phyloP scores from a whole-genome alignment of 2,888 invertebrate species.

The Stenichneumon culpator region DNA sequence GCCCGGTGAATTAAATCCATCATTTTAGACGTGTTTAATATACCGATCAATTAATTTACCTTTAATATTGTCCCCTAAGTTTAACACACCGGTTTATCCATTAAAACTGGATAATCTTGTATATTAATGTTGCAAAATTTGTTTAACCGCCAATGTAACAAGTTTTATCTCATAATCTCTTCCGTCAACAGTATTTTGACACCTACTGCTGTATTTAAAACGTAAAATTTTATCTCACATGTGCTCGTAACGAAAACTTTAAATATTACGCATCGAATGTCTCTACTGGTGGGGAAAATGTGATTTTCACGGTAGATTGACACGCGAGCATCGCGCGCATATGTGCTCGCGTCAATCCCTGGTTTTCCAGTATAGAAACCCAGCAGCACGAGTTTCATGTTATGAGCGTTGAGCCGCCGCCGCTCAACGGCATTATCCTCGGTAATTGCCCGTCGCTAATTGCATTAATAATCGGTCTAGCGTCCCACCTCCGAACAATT shows the following conservation, averaged over 20 bases:
- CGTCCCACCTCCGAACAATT: conserved; percentile 42
- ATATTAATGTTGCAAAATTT: not conserved
- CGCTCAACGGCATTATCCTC: conserved; percentile 39
- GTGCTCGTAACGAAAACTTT: not conserved
- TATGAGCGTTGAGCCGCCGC: conserved; percentile 16
- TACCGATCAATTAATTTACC: not conserved
- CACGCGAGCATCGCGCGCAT: not conserved
- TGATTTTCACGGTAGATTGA: conserved; percentile 6
- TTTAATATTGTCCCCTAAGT: not conserved
- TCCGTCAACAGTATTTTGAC: not conserved
- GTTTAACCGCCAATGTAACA: not conserved
- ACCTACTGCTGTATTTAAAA: not conserved
- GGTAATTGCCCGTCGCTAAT: conserved; percentile 49
- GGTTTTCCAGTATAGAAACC: not conserved
- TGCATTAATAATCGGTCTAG: conserved; percentile 56
- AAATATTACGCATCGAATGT: not conserved
- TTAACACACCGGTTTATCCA: not conserved
- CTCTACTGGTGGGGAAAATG: not conserved
- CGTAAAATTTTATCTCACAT: not conserved
- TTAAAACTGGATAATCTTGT: not conserved
- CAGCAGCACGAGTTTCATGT: not conserved
- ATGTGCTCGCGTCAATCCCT: not conserved
- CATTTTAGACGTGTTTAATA: not conserved
- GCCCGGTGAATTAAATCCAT: not conserved
- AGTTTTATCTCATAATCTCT: not conserved